Base-by-base conservation (phyloP, 2,888 invertebrate species). In the Clanis bilineata region DNA sequence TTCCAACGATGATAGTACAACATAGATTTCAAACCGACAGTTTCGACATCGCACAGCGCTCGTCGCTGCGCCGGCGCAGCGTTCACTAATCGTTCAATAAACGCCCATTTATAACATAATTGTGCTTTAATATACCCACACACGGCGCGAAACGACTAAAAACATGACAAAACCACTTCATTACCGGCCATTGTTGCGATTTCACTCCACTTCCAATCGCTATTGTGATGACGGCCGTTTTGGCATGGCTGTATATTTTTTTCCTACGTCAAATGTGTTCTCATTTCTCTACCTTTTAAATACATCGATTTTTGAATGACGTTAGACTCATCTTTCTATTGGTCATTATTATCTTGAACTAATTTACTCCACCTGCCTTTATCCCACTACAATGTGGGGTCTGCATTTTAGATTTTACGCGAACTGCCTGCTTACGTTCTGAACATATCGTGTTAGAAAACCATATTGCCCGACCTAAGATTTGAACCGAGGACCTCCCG, bases 81-180 rank as follows among this genome's bases (percentile, higher is more conserved):
- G 66, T 70, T 64, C 74, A 72, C 84, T 88, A 90, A 90, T 89
- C 83, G 88, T 76, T 77, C 83, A 77, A 85, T 88, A 88, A 89
- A 81, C 83, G 83, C 71, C 83, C 81, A 84, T 89, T 87, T 86
- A 85, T 80, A 82, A 79, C 83, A 79, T 90, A 90, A 90, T 90
- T 85, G 88, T 80, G 68, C 77, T 82, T 84, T 88, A 90, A 90
- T 88, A 85, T 81, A 83, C 84, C 82, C 83, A 85, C 85, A 79
- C 77, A 74, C 75, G 70, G 75, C 68, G 76, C 70, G 76, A 72
- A 76, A 77, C 79, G 76, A 67, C 66, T 66, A 70, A 67, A 70
- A 82, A 88, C 79, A 82, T 80, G 85, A 89, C 86, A 84, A 86
- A 88, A 88, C 86, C 87, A 84, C 73, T 74, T 72, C 69, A 74